Percentiles rank a stretch among this genome's conserved stretches.
These are phyloP conservation scores for Canis aureus DNA, from an alignment of 2,113 vertebrate genomes.

Conservation along the genomic window DNA sequence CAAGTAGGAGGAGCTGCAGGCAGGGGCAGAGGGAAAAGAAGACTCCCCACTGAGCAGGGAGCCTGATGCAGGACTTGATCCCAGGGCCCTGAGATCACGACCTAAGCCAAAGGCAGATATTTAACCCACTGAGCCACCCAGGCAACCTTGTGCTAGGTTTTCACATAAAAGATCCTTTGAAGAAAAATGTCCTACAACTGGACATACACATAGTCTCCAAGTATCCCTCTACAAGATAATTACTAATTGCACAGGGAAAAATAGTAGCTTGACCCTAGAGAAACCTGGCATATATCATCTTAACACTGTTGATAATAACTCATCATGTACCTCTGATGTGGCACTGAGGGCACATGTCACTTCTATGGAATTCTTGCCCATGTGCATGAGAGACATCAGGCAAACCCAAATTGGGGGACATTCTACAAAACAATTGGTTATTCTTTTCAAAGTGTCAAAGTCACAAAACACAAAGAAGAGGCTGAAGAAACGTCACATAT, in stretches of 20 bases:
- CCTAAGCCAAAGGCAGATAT: background rate
- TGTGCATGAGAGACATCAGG: background rate
- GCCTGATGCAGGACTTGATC: background rate
- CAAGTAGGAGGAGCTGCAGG: background rate
- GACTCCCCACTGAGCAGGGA: background rate
- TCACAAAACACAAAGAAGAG: background rate
- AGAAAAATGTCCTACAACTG: background rate
- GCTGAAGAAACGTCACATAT: background rate
- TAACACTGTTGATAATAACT: background rate
- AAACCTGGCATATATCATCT: background rate
- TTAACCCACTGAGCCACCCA: background rate
- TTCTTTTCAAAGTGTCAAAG: constrained; percentile 6
- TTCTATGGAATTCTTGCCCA: background rate
- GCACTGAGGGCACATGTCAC: background rate
- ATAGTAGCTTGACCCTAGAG: background rate
- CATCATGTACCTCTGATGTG: background rate
- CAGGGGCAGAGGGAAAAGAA: background rate
- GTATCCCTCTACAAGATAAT: background rate
- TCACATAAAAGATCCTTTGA: background rate
- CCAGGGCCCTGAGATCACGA: background rate
- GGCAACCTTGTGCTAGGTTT: background rate
- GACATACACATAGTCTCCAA: background rate
- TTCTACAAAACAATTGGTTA: background rate
- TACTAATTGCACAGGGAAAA: background rate
- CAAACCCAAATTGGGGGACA: background rate